Evolutionary conservation across 2,113 vertebrate genomes (phyloP).

Genomic region (Nesoenas mayeri): DNA sequence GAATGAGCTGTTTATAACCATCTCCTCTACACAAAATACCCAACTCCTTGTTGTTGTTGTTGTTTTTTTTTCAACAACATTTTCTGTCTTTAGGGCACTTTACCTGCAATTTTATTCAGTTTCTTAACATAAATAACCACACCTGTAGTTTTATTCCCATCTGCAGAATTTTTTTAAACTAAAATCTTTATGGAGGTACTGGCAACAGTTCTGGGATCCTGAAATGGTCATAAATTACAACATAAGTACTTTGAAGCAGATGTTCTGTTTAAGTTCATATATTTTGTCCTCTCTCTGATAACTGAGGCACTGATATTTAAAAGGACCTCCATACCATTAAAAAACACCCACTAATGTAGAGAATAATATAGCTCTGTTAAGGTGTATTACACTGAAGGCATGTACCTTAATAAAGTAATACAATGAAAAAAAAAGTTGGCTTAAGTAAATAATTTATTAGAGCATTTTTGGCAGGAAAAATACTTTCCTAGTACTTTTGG

Average conservation of each 20-base stretch:
- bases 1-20: not conserved
- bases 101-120: constrained; percentile 39
- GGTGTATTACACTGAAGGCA: constrained; percentile 11
- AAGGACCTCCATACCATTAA: not conserved
- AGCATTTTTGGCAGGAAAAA: not conserved
- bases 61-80: not conserved
- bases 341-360: not conserved
- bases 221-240: constrained; percentile 40
- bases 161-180: not conserved
- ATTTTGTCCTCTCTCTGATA: not conserved
- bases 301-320: not conserved
- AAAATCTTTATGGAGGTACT: constrained; percentile 37
- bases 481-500: not conserved
- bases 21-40: not conserved
- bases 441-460: constrained; percentile 26
- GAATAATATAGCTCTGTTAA: constrained; percentile 48
- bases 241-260: constrained; percentile 35
- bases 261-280: not conserved
- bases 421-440: constrained; percentile 8
- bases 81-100: not conserved
- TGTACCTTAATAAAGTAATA: constrained; percentile 26
- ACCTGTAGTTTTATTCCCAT: constrained; percentile 16
- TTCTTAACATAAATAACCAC: not conserved
- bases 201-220: constrained; percentile 16
- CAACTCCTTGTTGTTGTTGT: not conserved